phyloP scores from a whole-genome alignment of 2,888 invertebrate genomes.

The Pyrrhosoma nymphula region DNA sequence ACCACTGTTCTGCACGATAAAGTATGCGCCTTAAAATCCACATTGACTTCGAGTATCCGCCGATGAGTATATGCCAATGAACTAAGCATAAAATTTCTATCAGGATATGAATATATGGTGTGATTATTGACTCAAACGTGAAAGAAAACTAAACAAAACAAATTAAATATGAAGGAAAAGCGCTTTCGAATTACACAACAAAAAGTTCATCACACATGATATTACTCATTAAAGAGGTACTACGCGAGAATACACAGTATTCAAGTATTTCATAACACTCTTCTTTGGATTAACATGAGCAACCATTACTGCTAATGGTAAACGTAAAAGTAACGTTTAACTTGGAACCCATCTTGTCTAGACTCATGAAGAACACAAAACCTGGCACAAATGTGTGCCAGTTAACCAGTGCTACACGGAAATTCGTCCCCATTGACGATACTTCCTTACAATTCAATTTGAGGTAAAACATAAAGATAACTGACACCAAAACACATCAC shows the following conservation, averaged over 20 bases:
- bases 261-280: background rate
- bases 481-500: background rate
- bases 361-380: background rate
- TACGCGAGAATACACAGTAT: background rate
- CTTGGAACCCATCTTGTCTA: background rate
- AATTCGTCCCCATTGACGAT: background rate
- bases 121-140: too few relatives aligned
- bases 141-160: too few relatives aligned
- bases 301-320: background rate
- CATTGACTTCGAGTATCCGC: too few relatives aligned
- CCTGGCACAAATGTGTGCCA: background rate
- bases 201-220: background rate
- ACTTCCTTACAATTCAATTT: background rate
- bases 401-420: background rate
- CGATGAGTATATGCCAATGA: too few relatives aligned
- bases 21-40: too few relatives aligned
- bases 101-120: too few relatives aligned
- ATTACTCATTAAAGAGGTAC: slow-evolving; percentile 2
- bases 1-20: too few relatives aligned
- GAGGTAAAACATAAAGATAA: background rate
- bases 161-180: background rate
- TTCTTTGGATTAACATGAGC: background rate
- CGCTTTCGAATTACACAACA: background rate
- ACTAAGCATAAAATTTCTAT: too few relatives aligned
- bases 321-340: background rate